Evolutionary conservation across 2,888 invertebrate genomes (phyloP), one percentile per base, ranked within the genome.

Genomic region (Agriotes lineatus): DNA sequence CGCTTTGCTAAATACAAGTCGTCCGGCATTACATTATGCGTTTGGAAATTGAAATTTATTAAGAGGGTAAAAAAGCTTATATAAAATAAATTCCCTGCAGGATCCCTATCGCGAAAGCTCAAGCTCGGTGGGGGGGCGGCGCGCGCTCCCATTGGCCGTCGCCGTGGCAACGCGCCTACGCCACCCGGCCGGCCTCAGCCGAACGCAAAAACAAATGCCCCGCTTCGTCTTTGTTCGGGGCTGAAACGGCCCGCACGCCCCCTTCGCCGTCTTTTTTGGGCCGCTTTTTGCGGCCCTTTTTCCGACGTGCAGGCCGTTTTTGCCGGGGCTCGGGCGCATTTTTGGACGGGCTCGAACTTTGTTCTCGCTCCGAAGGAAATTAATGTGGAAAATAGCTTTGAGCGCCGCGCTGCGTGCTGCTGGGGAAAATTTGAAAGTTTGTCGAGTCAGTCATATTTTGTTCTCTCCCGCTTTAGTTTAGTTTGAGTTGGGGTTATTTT

Each of bases 151-250:
- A 82, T 82, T 80, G 81, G 73, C n/a, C 72, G 80, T 81, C 73
- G 69, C 77, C 80, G 81, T 79, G 76, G 80, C 78, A 78, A 81
- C 81, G 79, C 78, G 78, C 81, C 80, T 79, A 80, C 81, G 79
- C 78, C 77, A 73, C 78, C n/a, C 77, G 74, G 72, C 52, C 62
- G 72, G 59, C 67, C 71, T 72, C 74, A 33, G 75, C 76, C 72
- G 75, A 76, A 75, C 76, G 80, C 80, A 82, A 83, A 82, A 83
- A 82, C 82, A 82, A 82, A n/a, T 80, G 80, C 78, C 78, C 78
- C 75, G 77, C 78, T 67, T 63, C 67, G 61, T 69, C 62, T 64
- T 71, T 75, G 68, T 75, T 74, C 69, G 69, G 72, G 68, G 70
- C 60, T 70, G 70, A 73, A 77, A 79, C 79, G 75, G 78, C 78